A percentile compares a stretch with the other conserved stretches of the same genome.
These are phyloP conservation scores for Caenorhabditis elegans DNA, from an alignment of 1,140 invertebrate species.

Conservation along the genomic window WBcel235 BX284602.5:6793501-6794000, in stretches of 20 bases:
- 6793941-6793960: too few species aligned
- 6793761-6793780: constrained; percentile 4
- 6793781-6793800: background rate
- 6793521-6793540: background rate
- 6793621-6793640: background rate
- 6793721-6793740: constrained; percentile 6
- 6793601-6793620: background rate
- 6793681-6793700: background rate
- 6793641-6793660: background rate
- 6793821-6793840: too few species aligned
- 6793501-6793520: too few species aligned
- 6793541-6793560: constrained; percentile 2
- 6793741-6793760: background rate
- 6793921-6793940: too few species aligned
- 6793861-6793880: too few species aligned
- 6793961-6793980: too few species aligned
- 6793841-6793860: too few species aligned
- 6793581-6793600: background rate
- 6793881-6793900: too few species aligned
- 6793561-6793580: background rate
- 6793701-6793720: background rate
- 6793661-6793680: background rate
- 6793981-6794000: too few species aligned
- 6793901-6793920: too few species aligned
- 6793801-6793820: too few species aligned